Conservation (phyloP, 2,888 invertebrate genomes). For the Pelosia muscerda region DNA sequence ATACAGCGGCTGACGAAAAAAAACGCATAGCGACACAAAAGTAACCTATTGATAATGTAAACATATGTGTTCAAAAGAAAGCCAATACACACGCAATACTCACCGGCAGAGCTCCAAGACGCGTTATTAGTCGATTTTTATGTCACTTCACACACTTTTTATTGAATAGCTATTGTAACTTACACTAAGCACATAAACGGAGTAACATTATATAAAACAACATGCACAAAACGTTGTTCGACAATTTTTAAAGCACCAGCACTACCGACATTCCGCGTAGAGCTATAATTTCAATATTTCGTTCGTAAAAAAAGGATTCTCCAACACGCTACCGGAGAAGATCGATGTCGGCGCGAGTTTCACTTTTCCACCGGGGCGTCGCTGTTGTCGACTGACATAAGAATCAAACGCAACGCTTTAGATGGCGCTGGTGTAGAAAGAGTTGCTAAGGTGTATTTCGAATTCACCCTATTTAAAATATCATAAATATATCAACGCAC, state of each 20-base stretch:
- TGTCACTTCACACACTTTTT: slow-evolving; percentile 74
- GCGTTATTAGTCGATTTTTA: slow-evolving; percentile 66
- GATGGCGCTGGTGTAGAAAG: slow-evolving; percentile 62
- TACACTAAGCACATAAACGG: slow-evolving; percentile 82
- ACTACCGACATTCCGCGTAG: slow-evolving; percentile 80
- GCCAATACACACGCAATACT: slow-evolving; percentile 66
- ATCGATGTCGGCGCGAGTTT: slow-evolving; percentile 82
- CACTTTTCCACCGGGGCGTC: slow-evolving; percentile 68
- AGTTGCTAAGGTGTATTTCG: slow-evolving; percentile 54
- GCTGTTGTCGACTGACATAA: slow-evolving; percentile 60
- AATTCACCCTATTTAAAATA: slow-evolving; percentile 11
- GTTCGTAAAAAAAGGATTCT: slow-evolving; percentile 74
- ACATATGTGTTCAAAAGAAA: slow-evolving; percentile 61
- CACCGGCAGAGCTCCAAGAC: slow-evolving; percentile 75
- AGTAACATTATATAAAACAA: slow-evolving; percentile 77
- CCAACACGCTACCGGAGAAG: slow-evolving; percentile 76
- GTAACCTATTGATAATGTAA: slow-evolving; percentile 59
- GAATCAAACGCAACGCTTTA: slow-evolving; percentile 47
- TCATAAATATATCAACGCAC: background rate
- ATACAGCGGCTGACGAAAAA: slow-evolving; percentile 52
- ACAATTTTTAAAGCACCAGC: slow-evolving; percentile 79
- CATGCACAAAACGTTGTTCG: slow-evolving; percentile 74
- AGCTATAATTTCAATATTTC: slow-evolving; percentile 76
- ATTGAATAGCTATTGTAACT: slow-evolving; percentile 69
- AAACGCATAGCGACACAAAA: slow-evolving; percentile 52